A percentile compares a stretch with the other conserved stretches of the same genome.
phyloP scores from a whole-genome alignment of 2,113 vertebrate genomes.

The Pygathrix nemaeus region DNA sequence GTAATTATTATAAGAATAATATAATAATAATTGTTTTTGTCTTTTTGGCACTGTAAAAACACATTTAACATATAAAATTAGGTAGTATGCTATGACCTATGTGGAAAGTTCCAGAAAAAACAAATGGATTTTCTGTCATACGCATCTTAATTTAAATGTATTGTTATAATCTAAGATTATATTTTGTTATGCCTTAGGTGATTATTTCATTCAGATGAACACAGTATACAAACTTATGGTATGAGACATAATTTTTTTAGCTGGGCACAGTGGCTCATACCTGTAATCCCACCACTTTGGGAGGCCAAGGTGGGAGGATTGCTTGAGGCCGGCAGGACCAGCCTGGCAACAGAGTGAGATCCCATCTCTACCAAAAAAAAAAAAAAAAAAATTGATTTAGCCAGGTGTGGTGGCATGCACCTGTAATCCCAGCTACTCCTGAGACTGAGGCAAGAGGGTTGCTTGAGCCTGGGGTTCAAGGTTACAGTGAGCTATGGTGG shows the following conservation, averaged over 20 bases:
- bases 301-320: no score
- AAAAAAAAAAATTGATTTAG: no score
- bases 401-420: no score
- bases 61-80: not conserved
- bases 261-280: no score
- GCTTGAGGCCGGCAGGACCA: no score
- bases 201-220: not conserved
- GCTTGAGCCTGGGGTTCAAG: no score
- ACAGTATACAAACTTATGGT: conserved; percentile 2
- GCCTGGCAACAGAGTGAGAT: no score
- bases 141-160: not conserved
- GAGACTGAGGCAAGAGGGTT: no score
- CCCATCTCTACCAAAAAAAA: no score
- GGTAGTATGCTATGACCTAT: not conserved
- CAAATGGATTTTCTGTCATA: not conserved
- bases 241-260: not conserved
- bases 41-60: not conserved
- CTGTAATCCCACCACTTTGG: no score
- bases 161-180: not conserved
- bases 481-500: no score
- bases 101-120: not conserved
- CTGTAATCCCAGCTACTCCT: no score
- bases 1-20: not conserved
- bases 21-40: not conserved
- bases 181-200: not conserved